Base-by-base conservation (phyloP, 2,888 invertebrate species). In the Elegia similella region DNA sequence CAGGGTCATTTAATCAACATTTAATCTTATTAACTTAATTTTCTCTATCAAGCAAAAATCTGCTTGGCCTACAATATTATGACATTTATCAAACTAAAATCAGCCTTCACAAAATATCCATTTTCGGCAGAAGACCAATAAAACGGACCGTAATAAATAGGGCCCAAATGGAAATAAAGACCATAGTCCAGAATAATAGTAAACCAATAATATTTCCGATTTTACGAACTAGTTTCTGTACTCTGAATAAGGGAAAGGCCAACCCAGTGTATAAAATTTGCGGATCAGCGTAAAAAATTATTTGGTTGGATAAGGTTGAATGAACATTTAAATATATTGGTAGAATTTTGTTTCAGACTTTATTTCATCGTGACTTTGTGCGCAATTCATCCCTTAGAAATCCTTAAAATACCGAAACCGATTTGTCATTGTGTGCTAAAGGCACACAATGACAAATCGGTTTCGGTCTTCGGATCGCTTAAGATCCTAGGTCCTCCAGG, bases 101-200 rank as follows among this genome's bases (percentile, higher is more conserved):
- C 34, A 54, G 44, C 44, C 15, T 32, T 54, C 32, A 17, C 44
- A 46, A 7, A 17, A 54, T 34, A 44, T 56, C 48, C 42, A 56
- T 56, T 48, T 56, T 48, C 42, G 6, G 13, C 29, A 47, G 42
- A 30, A 42, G 29, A 48, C 30, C 17, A 48, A 50, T 56, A 56
- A 56, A 55, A 56, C 42, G 42, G 48, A 56, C 56, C 56, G 48
- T 50, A 42, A 50, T 56, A 56, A 56, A 56, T 47, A 56, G 56
- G 30, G 16, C 29, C 56, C 48, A 42, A 50, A 56, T 56, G 56
- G 56, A 56, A 56, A 56, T 56, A 56, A 56, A 56, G 48, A 48
- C 48, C 56, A 42, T 29, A 42, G 23, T 29, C 42, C 23, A 42
- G 42, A 55, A 46, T 47, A 42, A 34, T 42, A 48, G 38, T 16